These are phyloP conservation scores for Pygoscelis adeliae DNA, from an alignment of 2,113 vertebrate genomes.

Conservation along the genomic window DNA sequence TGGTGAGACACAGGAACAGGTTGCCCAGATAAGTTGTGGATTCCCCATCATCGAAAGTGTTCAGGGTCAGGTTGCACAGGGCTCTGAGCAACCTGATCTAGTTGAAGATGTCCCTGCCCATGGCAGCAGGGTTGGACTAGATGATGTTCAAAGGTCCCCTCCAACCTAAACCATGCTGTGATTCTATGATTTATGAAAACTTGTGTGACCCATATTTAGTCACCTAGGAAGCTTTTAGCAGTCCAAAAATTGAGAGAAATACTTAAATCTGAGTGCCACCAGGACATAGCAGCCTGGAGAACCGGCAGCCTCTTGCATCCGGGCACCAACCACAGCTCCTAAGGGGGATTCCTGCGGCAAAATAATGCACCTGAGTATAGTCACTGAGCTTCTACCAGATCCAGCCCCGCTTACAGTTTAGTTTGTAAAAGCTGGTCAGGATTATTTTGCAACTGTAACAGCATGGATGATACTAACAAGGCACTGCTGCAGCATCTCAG, in stretches of 20 bases:
- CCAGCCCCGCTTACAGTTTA: background rate
- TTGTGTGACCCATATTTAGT: background rate
- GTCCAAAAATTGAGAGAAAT: background rate
- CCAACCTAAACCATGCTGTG: background rate
- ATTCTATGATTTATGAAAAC: background rate
- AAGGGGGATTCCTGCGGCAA: background rate
- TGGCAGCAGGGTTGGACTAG: background rate
- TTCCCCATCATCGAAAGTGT: background rate
- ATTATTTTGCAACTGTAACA: background rate
- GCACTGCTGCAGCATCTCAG: background rate
- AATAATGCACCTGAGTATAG: background rate
- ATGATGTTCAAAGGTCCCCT: background rate
- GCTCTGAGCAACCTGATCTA: background rate
- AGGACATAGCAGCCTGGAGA: background rate
- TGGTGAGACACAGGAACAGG: background rate
- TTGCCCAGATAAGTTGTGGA: background rate
- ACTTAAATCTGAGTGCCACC: background rate
- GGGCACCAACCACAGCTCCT: background rate
- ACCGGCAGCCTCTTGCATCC: background rate
- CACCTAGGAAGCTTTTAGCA: background rate
- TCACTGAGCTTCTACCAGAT: background rate
- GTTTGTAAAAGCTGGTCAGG: background rate
- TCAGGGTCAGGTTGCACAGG: background rate
- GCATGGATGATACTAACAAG: background rate
- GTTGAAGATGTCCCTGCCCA: background rate